A percentile compares a stretch with the other conserved stretches of the same genome.
These are phyloP conservation scores for Threskiornis aethiopicus DNA, from an alignment of 2,797 vertebrate genomes.

Conservation along the genomic window DNA sequence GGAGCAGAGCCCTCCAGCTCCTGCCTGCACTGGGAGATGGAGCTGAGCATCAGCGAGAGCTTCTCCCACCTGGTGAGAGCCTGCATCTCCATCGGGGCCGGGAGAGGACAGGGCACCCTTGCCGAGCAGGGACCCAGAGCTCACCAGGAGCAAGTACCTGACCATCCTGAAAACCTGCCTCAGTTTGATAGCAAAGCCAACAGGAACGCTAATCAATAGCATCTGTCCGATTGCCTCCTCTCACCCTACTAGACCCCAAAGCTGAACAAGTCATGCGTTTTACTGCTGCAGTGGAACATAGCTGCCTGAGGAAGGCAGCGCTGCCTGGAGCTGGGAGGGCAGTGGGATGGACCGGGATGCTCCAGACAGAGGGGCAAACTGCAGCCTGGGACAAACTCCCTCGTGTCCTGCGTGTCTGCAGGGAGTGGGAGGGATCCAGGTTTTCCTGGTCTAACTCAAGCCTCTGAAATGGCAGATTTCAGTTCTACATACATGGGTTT, in stretches of 20 bases:
- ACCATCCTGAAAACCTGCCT: background rate
- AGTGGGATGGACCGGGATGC: accelerated
- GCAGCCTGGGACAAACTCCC: background rate
- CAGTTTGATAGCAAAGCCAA: background rate
- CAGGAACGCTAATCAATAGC: background rate
- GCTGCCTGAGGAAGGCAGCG: background rate
- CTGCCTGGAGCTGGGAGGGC: background rate
- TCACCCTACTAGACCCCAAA: background rate
- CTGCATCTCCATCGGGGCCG: accelerated
- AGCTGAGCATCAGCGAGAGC: background rate
- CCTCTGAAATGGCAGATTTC: background rate
- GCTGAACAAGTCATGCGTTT: accelerated
- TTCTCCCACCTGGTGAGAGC: background rate
- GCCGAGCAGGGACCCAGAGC: no score
- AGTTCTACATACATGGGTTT: background rate
- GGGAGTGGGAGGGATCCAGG: accelerated
- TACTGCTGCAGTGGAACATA: accelerated
- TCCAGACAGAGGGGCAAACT: background rate
- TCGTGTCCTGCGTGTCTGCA: background rate
- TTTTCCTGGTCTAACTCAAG: background rate
- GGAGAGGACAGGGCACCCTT: background rate
- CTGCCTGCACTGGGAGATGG: background rate
- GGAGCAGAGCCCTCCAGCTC: background rate
- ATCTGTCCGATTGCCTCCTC: background rate
- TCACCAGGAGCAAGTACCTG: background rate